phyloP scores from a whole-genome alignment of 2,888 invertebrate genomes.

The Eremobia ochroleuca region DNA sequence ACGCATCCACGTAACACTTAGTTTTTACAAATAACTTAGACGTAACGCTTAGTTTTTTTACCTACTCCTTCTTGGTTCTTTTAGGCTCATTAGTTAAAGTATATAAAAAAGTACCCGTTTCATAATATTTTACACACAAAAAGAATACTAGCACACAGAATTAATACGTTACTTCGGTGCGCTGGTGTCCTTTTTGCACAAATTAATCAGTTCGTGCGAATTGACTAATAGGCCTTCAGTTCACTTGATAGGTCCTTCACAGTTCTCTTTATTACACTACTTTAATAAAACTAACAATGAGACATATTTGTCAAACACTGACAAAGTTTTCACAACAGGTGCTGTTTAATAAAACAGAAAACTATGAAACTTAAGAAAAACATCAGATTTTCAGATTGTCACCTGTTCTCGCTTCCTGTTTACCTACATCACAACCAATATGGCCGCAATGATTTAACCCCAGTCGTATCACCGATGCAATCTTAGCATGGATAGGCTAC shows the following conservation, averaged over 20 bases:
- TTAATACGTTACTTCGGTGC: too few relatives aligned
- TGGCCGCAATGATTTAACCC: constrained; percentile 10
- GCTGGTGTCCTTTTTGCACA: too few relatives aligned
- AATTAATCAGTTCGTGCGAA: too few relatives aligned
- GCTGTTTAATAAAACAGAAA: neutral
- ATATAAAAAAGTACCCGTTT: too few relatives aligned
- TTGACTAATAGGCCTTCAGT: too few relatives aligned
- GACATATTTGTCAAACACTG: neutral
- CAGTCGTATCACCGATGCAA: constrained; percentile 40
- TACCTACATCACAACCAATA: neutral
- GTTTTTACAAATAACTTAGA: neutral
- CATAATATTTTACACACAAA: too few relatives aligned
- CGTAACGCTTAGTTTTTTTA: too few relatives aligned
- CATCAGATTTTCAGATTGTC: neutral
- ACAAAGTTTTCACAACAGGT: neutral
- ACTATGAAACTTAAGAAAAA: neutral
- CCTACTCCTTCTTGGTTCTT: neutral
- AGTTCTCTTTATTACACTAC: neutral
- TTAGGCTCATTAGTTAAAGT: neutral
- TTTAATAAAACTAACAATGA: neutral
- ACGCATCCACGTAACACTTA: neutral
- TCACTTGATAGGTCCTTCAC: neutral
- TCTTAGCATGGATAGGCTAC: constrained; percentile 32
- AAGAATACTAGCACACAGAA: too few relatives aligned
- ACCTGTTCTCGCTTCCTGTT: neutral